Base-by-base conservation (phyloP, 1,140 invertebrate genomes). In the Panonychus citri region DNA sequence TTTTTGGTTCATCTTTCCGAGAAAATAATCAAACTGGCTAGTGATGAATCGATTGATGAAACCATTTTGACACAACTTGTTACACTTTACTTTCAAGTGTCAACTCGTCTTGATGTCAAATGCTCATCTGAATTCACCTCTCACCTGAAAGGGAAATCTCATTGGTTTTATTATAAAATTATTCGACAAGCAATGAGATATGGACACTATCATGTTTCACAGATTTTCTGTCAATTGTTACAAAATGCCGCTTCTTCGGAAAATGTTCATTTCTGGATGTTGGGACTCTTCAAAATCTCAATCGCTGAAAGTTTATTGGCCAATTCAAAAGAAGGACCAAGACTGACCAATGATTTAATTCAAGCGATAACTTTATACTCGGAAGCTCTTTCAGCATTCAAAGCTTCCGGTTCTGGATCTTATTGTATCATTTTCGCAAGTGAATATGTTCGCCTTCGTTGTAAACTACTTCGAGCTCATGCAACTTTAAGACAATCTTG, bases 201-300 rank as follows among this genome's bases (percentile, higher is more conserved):
- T 64, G 67, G 66, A 24, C 68, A 73, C 61, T 69, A 70, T 63
- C 56, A 62, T 25, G 59, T 70, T 27, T 71, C 70, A 15, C 56
- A 64, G 13, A 58, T 60, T 51, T 60, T 71, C 10, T 65, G 69
- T 55, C 56, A 58, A 24, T 53, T 57, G 26, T 43, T 69, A 1
- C 60, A 56, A 30, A 60, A 59, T n/a, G 56, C 60, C 17, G 55
- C 53, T 43, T 49, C 59, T 17, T 84, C 83, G 17, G 90, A 95
- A 65, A 81, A 88, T 65, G 77, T 85, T 43, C 81, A 90, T 65
- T 89, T 89, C 64, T 94, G 88, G 83, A 68, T 95, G 40, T 76
- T 78, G 0, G 82, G 82, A 5, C 69, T 94, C 19, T 63, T 67
- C 34, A 65, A 71, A 55, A 62, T 75, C 10, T 68, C 71, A 59